Base-by-base conservation (phyloP, 2,888 invertebrate genomes). In the Pycnomerus fuliginosus region DNA sequence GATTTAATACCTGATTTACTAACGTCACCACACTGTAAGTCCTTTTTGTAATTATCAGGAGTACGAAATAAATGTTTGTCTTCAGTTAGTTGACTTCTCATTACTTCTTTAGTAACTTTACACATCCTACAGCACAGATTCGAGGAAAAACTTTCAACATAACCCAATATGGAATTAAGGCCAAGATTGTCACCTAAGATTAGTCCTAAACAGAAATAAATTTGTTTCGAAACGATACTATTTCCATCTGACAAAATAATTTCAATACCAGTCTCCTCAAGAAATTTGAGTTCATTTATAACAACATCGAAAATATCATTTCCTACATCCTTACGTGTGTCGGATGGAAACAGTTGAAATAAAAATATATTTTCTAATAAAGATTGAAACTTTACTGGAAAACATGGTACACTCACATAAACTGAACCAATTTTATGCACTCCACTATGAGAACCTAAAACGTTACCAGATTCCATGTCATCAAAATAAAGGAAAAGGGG, bases 111-210 rank as follows among this genome's bases (percentile, higher is more conserved):
- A 5, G 11, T 27, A 15, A 36, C 25, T 48, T 44, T 50, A 11
- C 43, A 50, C 11, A 48, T 28, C 16, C 47, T 34, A 20, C 43
- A 48, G 23, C 22, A 46, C 16, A 23, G 44, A 11, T 38, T 32
- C 14, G 32, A 22, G n/a, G 12, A 12, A 23, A 48, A 49, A 24
- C 33, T 44, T 23, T 35, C 41, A 11, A 34, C 15, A 27, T 48
- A 48, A 0, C 45, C 47, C n/a, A 38, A 25, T 5, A 43, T n/a
- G 14, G 10, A 16, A 17, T 48, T 38, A 12, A 37, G 1, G 8
- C 31, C 46, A 10, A 43, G 27, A 36, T 49, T 49, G 29, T 49
- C 49, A n/a, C 42, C 49, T 20, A 42, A 27, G 7, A 24, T 15
- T 3, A 25, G 24, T 29, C 3, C 32, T 27, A 22, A 4, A 11